phyloP scores from a whole-genome alignment of 2,888 invertebrate genomes.

The Aquatica leii region DNA sequence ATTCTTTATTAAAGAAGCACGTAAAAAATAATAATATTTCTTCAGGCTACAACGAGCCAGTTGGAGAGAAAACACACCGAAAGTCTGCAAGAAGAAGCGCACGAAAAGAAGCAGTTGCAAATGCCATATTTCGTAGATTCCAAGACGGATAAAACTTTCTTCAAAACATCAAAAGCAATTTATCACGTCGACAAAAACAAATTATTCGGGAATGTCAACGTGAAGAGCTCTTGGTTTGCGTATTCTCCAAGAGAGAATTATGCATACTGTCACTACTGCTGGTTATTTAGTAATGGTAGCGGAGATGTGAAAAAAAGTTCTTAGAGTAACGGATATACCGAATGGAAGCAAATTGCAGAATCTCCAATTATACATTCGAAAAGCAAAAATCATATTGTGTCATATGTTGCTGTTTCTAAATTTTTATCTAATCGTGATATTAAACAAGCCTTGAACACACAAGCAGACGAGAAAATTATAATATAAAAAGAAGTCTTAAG shows the following conservation, averaged over 20 bases:
- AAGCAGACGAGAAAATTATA: too few species aligned
- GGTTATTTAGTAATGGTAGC: too few species aligned
- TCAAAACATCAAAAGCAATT: slow-evolving; percentile 2
- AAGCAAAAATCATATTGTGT: slow-evolving; percentile 4
- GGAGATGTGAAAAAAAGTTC: slow-evolving; percentile 1
- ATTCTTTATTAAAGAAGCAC: background rate
- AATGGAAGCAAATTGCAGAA: slow-evolving; percentile 2
- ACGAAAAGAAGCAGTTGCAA: too few species aligned
- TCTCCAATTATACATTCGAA: slow-evolving; percentile 3
- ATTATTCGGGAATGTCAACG: slow-evolving; percentile 5
- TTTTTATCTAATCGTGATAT: background rate
- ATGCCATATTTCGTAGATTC: slow-evolving; percentile 1
- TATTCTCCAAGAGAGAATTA: background rate
- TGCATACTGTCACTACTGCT: background rate
- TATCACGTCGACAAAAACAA: slow-evolving; percentile 2
- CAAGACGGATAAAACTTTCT: background rate
- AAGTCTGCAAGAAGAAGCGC: background rate
- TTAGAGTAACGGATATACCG: slow-evolving; percentile 2
- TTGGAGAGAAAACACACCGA: background rate
- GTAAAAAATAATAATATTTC: background rate
- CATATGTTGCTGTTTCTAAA: background rate
- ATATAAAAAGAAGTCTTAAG: too few species aligned
- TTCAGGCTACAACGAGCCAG: slow-evolving; percentile 2
- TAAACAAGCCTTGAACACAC: too few species aligned
- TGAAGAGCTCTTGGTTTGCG: too few species aligned